A percentile compares a stretch with the other conserved stretches of the same genome.
Conservation (phyloP, 2,888 invertebrate genomes). For the Drosophila recens region DNA sequence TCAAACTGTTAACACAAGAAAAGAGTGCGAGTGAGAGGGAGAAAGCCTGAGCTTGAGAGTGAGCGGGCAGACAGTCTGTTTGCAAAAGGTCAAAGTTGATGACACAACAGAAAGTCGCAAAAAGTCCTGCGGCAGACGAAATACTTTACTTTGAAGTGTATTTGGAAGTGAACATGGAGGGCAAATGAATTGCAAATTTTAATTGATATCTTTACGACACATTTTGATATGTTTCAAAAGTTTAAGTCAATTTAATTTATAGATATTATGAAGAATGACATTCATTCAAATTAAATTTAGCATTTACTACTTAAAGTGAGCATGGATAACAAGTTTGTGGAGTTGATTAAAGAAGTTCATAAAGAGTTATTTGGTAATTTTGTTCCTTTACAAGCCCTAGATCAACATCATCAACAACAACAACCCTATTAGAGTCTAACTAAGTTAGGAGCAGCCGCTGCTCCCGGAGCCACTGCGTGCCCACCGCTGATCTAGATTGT, state of each 20-base stretch:
- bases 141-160: slow-evolving; percentile 6
- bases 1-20: slow-evolving; percentile 46
- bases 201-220: not conserved
- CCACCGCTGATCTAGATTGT: no score
- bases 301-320: not conserved
- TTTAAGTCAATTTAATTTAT: not conserved
- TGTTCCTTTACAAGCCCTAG: no score
- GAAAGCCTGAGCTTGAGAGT: not conserved
- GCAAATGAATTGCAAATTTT: not conserved
- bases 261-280: not conserved
- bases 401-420: no score
- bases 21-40: slow-evolving; percentile 1
- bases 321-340: not conserved
- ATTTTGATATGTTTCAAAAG: not conserved
- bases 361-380: no score
- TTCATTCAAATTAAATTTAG: not conserved
- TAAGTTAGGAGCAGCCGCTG: no score
- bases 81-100: slow-evolving; percentile 68
- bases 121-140: not conserved
- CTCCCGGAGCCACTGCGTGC: no score
- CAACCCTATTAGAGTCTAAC: no score
- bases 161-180: not conserved
- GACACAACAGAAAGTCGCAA: slow-evolving; percentile 34
- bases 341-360: no score
- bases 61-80: slow-evolving; percentile 38